A percentile compares a stretch with the other conserved stretches of the same genome.
Evolutionary conservation across 2,797 vertebrate genomes (phyloP).

Genomic region (Uromys caudimaculatus): DNA sequence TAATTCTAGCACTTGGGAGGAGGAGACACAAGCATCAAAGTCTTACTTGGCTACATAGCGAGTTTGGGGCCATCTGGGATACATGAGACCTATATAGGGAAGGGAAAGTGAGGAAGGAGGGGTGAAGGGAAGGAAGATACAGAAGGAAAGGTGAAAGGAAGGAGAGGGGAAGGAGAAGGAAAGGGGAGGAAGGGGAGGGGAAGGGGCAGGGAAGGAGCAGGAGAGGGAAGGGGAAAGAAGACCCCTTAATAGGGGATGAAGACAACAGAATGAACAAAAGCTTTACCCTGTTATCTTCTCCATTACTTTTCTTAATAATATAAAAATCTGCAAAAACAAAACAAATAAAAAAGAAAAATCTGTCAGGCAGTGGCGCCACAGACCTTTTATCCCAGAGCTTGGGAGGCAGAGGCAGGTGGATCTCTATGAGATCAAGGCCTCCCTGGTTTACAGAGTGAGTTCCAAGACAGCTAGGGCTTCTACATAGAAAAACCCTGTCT

Average conservation of each 20-base stretch:
- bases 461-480: not conserved
- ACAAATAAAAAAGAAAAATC: not conserved
- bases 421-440: not conserved
- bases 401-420: not conserved
- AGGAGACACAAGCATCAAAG: not conserved
- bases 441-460: not conserved
- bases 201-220: fast-evolving
- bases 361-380: not conserved
- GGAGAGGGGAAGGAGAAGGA: not conserved
- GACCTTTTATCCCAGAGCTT: not conserved
- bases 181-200: fast-evolving
- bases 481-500: not conserved
- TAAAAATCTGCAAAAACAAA: not conserved
- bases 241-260: not conserved
- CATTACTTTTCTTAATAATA: not conserved
- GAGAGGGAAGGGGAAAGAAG: not conserved
- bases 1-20: not conserved
- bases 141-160: too few species aligned
- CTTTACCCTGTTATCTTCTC: not conserved
- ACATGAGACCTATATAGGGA: not conserved
- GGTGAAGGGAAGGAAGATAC: too few species aligned
- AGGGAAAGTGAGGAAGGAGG: too few species aligned
- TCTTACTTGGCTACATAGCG: not conserved
- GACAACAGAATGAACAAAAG: not conserved
- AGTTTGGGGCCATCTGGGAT: not conserved